Percentiles rank a stretch among this genome's conserved stretches.
Evolutionary conservation across 2,797 vertebrate genomes (phyloP).

Genomic region (Danionella dracula): DNA sequence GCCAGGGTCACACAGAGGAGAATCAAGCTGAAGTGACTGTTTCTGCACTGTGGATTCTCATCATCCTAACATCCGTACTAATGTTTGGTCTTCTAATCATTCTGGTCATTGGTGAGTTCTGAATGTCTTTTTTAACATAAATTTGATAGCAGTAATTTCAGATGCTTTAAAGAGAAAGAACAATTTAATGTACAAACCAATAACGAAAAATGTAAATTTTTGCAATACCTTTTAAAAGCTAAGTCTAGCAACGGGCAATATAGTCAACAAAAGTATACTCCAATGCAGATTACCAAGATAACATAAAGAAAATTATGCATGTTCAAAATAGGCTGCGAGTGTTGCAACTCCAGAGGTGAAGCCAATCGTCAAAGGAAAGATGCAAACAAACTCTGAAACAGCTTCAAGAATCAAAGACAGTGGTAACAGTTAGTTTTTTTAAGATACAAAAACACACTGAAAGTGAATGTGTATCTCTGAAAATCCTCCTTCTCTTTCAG

Average conservation of each 20-base stretch:
- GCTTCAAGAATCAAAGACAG: not conserved
- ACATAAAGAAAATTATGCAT: no score
- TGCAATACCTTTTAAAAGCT: no score
- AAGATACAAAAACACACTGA: no score
- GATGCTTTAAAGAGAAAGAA: no score
- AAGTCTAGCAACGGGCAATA: no score
- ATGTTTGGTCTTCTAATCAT: not conserved
- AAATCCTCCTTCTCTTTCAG: not conserved
- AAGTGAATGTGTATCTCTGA: not conserved
- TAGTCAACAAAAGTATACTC: no score
- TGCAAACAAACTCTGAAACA: not conserved
- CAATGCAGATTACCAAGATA: no score
- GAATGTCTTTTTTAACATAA: no score
- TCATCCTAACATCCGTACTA: not conserved
- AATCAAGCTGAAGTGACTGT: not conserved
- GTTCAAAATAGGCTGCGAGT: not conserved
- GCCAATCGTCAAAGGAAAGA: not conserved
- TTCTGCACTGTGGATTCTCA: not conserved
- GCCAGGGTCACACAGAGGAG: not conserved
- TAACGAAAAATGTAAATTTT: no score
- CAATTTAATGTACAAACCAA: no score
- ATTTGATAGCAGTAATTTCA: not conserved
- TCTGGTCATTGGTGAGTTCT: not conserved
- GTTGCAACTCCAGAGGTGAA: not conserved
- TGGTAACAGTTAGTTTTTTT: not conserved